These are phyloP conservation scores for Taxidea taxus DNA, from an alignment of 2,113 vertebrate species.

Conservation along the genomic window DNA sequence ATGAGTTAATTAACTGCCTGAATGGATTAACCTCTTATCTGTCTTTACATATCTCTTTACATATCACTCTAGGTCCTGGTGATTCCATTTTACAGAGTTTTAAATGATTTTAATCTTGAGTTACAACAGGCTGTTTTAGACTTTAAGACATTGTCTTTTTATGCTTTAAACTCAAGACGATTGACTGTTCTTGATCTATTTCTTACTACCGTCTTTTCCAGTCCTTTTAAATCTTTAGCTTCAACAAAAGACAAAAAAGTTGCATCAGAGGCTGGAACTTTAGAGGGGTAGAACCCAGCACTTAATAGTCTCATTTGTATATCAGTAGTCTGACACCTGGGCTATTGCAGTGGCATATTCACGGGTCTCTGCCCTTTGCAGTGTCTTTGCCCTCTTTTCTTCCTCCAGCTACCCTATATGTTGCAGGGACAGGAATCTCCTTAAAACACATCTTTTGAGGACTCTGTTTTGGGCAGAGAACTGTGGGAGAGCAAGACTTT, in stretches of 20 bases:
- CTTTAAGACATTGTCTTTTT: not conserved
- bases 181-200: not conserved
- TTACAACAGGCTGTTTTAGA: not conserved
- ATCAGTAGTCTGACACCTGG: no score
- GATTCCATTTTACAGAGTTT: not conserved
- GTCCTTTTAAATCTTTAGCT: not conserved
- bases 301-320: not conserved
- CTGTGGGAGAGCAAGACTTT: not conserved
- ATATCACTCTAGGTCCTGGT: not conserved
- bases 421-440: not conserved
- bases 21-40: not conserved
- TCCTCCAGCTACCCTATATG: not conserved
- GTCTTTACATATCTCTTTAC: not conserved
- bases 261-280: not conserved
- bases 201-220: not conserved
- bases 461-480: not conserved
- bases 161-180: not conserved
- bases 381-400: not conserved
- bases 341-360: not conserved
- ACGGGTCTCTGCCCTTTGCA: not conserved
- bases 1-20: not conserved
- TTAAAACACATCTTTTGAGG: not conserved
- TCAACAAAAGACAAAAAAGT: not conserved
- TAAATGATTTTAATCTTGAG: not conserved
- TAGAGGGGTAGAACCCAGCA: no score